Base-by-base conservation (phyloP, 92 coral and sea anemone genomes). In the Bergia sp. region DNA sequence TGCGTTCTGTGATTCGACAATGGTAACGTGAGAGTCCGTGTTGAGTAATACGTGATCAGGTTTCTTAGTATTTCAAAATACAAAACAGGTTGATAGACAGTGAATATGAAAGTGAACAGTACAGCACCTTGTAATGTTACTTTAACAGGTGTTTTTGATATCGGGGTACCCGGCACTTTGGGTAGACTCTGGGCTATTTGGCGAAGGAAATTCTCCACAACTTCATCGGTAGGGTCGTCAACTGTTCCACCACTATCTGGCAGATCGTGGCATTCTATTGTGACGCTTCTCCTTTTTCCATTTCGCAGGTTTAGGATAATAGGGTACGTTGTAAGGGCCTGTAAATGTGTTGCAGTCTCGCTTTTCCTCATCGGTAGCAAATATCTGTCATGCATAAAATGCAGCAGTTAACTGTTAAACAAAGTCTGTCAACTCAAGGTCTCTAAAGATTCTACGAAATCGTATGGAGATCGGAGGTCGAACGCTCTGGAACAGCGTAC, bases 281-380 rank as follows among this genome's bases (percentile, higher is more conserved):
- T 91, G 20, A 94, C 95, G 4, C 16, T 58, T 8, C 79, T 88
- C 23, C 7, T 50, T 23, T 64, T 40, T 49, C 89, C 89, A 23
- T 86, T 86, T 0, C 97, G 95, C 11, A 94, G 94, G 84, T 92
- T 94, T 3, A 94, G 93, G 37, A 94, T 89, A 49, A 90, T 94
- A 76, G 97, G 97, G 61, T 89, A 94, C 13, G 97, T 94, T 5
- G 97, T 94, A 12, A 93, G 92, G 37, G 97, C 97, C 85, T 94
- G 93, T 21, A 94, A 91, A 45, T 93, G 94, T 69, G 94, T 92
- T 13, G 97, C 97, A 1, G 94, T 92, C 77, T 91, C 92, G 65
- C 65, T 89, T 40, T 89, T 92, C 87, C 97, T 88, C 97, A 94
- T 94, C 57, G 97, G 97, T 66, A 94, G 91, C 77, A 94, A 86